Conservation (phyloP, 2,888 invertebrate species). For the Melanchra persicariae region DNA sequence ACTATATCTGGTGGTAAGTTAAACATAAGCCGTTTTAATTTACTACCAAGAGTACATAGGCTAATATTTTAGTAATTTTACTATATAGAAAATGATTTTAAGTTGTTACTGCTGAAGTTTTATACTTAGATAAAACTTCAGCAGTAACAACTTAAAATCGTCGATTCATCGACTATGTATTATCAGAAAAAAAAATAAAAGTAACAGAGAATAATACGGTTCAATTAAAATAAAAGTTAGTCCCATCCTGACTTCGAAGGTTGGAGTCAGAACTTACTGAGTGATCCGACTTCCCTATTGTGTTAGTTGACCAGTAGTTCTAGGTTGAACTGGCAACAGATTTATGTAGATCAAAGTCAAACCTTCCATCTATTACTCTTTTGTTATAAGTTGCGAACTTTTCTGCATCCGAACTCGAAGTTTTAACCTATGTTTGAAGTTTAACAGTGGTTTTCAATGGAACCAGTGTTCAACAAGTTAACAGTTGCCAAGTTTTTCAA, state of each 20-base stretch:
- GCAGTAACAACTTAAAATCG: too few species aligned
- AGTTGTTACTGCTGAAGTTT: too few species aligned
- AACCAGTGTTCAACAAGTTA: neutral
- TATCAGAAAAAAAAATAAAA: neutral
- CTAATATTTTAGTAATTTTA: too few species aligned
- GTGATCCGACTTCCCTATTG: neutral
- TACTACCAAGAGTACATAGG: too few species aligned
- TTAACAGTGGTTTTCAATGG: neutral
- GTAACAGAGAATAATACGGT: neutral
- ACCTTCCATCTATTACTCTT: neutral
- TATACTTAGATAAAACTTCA: too few species aligned
- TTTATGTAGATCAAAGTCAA: neutral
- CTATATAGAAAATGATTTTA: too few species aligned
- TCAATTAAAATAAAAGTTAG: constrained; percentile 1
- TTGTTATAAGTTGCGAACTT: neutral
- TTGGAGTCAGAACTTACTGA: neutral
- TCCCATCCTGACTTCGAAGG: neutral
- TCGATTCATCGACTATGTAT: too few species aligned
- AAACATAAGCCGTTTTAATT: too few species aligned
- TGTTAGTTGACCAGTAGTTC: neutral
- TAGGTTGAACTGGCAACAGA: neutral
- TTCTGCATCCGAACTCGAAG: neutral
- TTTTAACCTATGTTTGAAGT: neutral
- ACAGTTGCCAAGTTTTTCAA: neutral
- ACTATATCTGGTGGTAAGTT: too few species aligned